phyloP scores from a whole-genome alignment of 1,140 invertebrate species.

The Rhagoletis zephyria region DNA sequence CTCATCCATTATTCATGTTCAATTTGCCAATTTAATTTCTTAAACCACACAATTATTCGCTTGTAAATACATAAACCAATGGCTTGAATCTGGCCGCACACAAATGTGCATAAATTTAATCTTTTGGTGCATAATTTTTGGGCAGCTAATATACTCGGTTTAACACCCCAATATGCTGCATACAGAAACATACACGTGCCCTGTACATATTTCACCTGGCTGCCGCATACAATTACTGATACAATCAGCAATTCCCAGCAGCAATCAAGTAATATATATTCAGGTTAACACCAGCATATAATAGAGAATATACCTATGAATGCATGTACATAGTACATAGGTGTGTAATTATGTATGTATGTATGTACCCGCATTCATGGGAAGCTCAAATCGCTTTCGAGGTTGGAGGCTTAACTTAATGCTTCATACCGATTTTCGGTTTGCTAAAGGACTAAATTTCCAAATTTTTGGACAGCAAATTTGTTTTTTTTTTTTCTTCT shows the following conservation, averaged over 20 bases:
- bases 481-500: too few species aligned
- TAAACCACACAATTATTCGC: background rate
- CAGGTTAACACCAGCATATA: background rate
- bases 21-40: constrained; percentile 32
- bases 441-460: background rate
- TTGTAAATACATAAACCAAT: background rate
- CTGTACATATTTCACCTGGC: too few species aligned
- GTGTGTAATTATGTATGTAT: background rate
- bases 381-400: background rate
- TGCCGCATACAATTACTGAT: background rate
- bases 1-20: background rate
- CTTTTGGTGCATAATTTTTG: background rate
- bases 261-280: background rate
- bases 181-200: background rate
- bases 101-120: background rate
- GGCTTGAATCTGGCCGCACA: background rate
- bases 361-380: background rate
- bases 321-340: background rate
- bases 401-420: too few species aligned
- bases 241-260: background rate
- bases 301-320: background rate
- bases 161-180: background rate
- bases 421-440: background rate
- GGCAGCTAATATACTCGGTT: background rate
- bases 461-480: background rate